Percentiles rank a stretch among this genome's conserved stretches.
Conservation (phyloP, 2,888 invertebrate genomes). For the Stegophylla sp. region DNA sequence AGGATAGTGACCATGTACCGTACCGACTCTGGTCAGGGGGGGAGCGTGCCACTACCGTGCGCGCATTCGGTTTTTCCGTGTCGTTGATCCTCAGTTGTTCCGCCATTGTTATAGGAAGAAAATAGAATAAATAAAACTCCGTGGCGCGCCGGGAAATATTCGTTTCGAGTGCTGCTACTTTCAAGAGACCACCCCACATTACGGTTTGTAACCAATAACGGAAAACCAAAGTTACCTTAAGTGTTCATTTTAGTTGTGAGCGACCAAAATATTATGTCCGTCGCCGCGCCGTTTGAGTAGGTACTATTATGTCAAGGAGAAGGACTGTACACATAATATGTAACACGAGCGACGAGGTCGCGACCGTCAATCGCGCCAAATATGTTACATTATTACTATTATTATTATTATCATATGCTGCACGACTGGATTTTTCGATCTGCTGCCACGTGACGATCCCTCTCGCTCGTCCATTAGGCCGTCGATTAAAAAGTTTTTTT, state of each 20-base stretch:
- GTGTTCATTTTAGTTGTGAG: too few species aligned
- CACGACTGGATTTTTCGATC: not conserved
- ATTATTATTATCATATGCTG: not conserved
- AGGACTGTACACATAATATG: not conserved
- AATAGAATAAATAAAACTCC: too few species aligned
- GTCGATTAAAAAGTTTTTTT: not conserved
- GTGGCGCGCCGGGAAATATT: not conserved
- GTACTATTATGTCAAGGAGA: slow-evolving; percentile 53
- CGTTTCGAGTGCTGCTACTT: not conserved
- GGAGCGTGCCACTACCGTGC: not conserved
- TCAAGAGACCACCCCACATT: slow-evolving; percentile 8
- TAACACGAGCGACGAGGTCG: slow-evolving; percentile 45
- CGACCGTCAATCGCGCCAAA: slow-evolving; percentile 34
- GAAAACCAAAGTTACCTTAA: too few species aligned
- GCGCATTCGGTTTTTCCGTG: not conserved
- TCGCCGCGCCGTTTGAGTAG: not conserved
- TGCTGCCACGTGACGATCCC: not conserved
- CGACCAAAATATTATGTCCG: slow-evolving; percentile 14
- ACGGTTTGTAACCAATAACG: slow-evolving; percentile 1
- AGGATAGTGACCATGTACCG: slow-evolving; percentile 17
- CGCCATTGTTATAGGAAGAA: not conserved
- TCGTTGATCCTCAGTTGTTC: slow-evolving; percentile 3
- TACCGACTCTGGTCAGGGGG: too few species aligned
- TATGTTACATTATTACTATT: not conserved
- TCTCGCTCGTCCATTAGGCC: not conserved